Evolutionary conservation across 2,888 invertebrate genomes (phyloP).

Genomic region (Ormyrus nitidulus): DNA sequence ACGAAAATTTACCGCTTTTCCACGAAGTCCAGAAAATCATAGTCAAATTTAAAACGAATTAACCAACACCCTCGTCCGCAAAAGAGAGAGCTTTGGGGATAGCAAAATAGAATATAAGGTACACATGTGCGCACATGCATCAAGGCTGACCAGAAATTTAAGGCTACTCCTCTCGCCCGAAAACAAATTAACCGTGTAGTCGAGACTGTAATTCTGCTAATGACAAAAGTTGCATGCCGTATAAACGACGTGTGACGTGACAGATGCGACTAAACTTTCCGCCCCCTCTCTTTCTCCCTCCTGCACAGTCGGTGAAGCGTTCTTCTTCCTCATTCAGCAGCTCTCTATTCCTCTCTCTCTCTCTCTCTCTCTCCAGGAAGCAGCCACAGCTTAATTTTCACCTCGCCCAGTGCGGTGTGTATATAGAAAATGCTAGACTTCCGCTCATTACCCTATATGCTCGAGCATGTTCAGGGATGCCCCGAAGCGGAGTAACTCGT

Average conservation of each 20-base stretch:
- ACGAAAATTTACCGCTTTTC: not conserved
- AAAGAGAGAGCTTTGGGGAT: constrained; percentile 22
- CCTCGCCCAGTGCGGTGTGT: not conserved
- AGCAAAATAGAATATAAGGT: constrained; percentile 25
- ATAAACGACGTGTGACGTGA: constrained; percentile 25
- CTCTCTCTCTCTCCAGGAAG: not conserved
- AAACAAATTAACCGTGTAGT: constrained; percentile 34
- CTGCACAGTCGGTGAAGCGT: too few relatives aligned
- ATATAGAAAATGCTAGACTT: constrained; percentile 1
- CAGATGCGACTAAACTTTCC: constrained; percentile 24
- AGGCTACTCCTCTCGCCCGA: not conserved
- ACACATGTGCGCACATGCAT: too few relatives aligned
- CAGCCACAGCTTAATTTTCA: constrained; percentile 10
- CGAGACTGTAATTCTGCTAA: constrained; percentile 38
- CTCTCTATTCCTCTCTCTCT: not conserved
- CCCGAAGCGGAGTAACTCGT: not conserved
- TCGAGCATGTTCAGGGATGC: not conserved
- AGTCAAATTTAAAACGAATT: constrained; percentile 32
- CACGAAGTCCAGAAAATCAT: constrained; percentile 3
- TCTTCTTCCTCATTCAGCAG: too few relatives aligned
- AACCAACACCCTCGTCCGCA: not conserved
- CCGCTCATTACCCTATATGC: constrained; percentile 4
- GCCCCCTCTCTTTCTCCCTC: too few relatives aligned
- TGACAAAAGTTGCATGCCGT: constrained; percentile 38
- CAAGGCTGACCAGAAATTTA: too few relatives aligned